These are phyloP conservation scores for Nannoperca obscura DNA, from an alignment of 2,797 vertebrate species.

Conservation along the genomic window DNA sequence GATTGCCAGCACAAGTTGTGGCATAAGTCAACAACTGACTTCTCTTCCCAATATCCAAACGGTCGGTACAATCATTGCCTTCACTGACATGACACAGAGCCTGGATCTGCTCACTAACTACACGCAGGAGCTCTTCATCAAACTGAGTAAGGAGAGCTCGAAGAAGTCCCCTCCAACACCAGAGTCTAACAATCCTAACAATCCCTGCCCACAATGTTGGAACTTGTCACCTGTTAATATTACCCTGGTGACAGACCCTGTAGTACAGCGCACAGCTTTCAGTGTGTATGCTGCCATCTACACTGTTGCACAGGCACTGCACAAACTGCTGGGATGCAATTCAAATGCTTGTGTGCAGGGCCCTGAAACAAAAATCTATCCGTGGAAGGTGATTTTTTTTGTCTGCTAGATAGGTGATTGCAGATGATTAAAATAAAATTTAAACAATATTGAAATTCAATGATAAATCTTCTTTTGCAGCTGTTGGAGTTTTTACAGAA, in stretches of 20 bases:
- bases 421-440: background rate
- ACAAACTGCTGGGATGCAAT: slow-evolving; percentile 86
- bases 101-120: slow-evolving; percentile 83
- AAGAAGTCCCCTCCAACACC: background rate
- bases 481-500: slow-evolving; percentile 85
- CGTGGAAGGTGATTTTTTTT: slow-evolving; percentile 89
- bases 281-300: slow-evolving; percentile 87
- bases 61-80: slow-evolving; percentile 90
- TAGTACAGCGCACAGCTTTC: slow-evolving; percentile 75
- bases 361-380: slow-evolving; percentile 71
- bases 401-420: background rate
- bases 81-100: slow-evolving; percentile 68
- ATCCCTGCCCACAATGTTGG: slow-evolving; percentile 85
- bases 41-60: slow-evolving; percentile 77
- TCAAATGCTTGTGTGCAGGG: slow-evolving; percentile 68
- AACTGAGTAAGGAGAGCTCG: slow-evolving; percentile 63
- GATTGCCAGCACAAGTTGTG: slow-evolving; percentile 91
- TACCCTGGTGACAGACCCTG: slow-evolving; percentile 47
- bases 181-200: slow-evolving; percentile 7
- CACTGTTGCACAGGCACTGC: slow-evolving; percentile 89
- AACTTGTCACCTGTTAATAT: slow-evolving; percentile 74
- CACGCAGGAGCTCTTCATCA: slow-evolving; percentile 67
- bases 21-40: slow-evolving; percentile 61
- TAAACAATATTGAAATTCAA: background rate
- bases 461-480: slow-evolving; percentile 75